Percentiles rank a stretch among this genome's conserved stretches.
These are phyloP conservation scores for Leptopilina drosophilae DNA, from an alignment of 2,888 invertebrate species.

Conservation along the genomic window DNA sequence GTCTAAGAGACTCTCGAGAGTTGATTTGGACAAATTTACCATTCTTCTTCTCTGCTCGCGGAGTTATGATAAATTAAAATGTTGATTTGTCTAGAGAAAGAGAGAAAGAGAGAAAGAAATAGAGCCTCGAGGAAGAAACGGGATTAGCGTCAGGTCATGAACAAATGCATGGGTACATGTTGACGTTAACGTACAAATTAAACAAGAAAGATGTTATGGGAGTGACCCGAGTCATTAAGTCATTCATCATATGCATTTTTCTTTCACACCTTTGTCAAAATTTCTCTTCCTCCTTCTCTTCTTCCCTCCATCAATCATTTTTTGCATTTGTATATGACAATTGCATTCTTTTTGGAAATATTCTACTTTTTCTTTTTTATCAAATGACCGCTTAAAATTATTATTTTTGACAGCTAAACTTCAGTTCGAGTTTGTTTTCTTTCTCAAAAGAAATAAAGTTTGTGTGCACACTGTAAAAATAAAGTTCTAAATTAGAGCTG, in stretches of 20 bases:
- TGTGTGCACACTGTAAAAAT: no score
- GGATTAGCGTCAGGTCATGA: constrained; percentile 53
- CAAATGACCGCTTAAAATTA: no score
- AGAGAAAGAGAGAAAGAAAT: background rate
- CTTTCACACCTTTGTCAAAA: constrained; percentile 12
- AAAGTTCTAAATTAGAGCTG: no score
- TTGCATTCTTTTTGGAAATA: no score
- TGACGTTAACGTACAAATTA: constrained; percentile 51
- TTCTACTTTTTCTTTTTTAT: no score
- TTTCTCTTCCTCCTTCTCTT: background rate
- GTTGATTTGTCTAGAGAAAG: background rate
- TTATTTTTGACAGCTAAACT: no score
- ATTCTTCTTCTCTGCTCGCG: constrained; percentile 36
- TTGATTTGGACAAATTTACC: constrained; percentile 31
- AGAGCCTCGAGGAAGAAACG: constrained; percentile 47
- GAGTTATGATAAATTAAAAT: constrained; percentile 38
- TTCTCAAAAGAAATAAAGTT: no score
- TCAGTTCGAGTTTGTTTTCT: no score
- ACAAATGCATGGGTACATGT: constrained; percentile 29
- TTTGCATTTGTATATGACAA: background rate
- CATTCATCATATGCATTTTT: constrained; percentile 62
- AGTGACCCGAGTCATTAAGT: constrained; percentile 51
- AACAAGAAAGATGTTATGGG: constrained; percentile 60
- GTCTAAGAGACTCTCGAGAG: background rate
- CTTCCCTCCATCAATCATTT: constrained; percentile 11